Conservation (phyloP, 2,113 vertebrate species). For the Archilochus colubris region DNA sequence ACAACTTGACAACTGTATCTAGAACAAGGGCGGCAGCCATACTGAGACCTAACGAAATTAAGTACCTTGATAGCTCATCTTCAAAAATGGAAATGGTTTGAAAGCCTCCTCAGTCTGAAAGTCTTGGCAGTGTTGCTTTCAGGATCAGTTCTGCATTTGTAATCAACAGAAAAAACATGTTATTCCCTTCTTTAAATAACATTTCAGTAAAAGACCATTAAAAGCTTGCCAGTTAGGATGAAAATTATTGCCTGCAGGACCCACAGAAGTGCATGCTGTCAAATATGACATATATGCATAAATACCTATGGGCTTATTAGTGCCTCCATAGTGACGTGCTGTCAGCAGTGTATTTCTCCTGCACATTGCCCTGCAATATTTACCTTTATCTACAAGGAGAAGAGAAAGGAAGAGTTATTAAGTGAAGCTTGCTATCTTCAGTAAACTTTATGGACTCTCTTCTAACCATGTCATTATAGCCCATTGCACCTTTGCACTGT, state of each 20-base stretch:
- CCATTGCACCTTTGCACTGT: neutral
- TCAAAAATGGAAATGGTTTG: neutral
- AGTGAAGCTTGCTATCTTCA: neutral
- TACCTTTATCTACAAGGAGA: slow-evolving; percentile 4
- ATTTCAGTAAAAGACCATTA: neutral
- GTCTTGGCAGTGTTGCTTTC: neutral
- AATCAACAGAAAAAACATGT: neutral
- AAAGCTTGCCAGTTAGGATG: neutral
- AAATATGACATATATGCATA: neutral
- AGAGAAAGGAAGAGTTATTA: neutral
- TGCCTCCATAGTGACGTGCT: neutral
- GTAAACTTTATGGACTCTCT: slow-evolving; percentile 16
- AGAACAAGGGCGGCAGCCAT: neutral
- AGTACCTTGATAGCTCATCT: neutral
- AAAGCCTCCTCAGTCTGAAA: neutral
- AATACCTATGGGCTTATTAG: slow-evolving; percentile 21
- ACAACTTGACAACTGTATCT: neutral
- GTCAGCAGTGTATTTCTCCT: neutral
- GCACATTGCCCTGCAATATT: neutral
- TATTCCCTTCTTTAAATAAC: neutral
- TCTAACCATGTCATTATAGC: neutral
- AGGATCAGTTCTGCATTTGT: neutral
- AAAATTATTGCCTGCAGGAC: slow-evolving; percentile 24
- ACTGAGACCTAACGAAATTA: neutral
- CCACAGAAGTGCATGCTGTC: slow-evolving; percentile 16